Conservation (phyloP, 2,888 invertebrate species). For the Thecophora atra region DNA sequence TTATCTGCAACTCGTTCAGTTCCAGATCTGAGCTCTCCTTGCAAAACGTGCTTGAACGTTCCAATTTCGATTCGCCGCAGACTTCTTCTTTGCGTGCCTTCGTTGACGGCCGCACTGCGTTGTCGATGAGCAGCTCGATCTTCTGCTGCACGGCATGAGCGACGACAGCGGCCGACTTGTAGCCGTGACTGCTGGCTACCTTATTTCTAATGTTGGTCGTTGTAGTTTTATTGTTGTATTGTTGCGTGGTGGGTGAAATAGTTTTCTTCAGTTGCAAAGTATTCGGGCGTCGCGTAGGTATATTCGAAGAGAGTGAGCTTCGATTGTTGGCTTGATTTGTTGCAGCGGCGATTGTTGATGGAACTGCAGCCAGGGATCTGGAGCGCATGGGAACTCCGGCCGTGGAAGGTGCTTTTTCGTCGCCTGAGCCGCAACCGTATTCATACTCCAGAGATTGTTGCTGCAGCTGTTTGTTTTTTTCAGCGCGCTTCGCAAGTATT, state of each 20-base stretch:
- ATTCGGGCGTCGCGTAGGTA: constrained; percentile 62
- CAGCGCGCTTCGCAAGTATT: constrained; percentile 64
- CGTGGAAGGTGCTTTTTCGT: constrained; percentile 48
- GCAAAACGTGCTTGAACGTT: constrained; percentile 66
- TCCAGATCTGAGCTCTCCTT: constrained; percentile 64
- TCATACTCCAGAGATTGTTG: constrained; percentile 47
- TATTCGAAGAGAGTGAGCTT: constrained; percentile 60
- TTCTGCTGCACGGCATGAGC: constrained; percentile 59
- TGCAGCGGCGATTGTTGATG: constrained; percentile 37
- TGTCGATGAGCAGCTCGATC: constrained; percentile 60
- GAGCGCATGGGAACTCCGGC: constrained; percentile 54
- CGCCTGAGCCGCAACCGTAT: constrained; percentile 47
- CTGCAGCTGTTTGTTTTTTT: constrained; percentile 57
- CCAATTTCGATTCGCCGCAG: constrained; percentile 59
- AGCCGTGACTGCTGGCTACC: constrained; percentile 50
- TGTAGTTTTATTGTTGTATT: constrained; percentile 43
- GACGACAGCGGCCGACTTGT: constrained; percentile 48
- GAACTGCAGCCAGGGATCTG: constrained; percentile 58
- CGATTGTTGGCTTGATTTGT: constrained; percentile 46
- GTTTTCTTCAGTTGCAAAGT: constrained; percentile 60
- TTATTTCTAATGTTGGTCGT: constrained; percentile 49
- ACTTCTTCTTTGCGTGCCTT: constrained; percentile 30
- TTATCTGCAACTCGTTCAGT: constrained; percentile 62
- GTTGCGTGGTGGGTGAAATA: constrained; percentile 24
- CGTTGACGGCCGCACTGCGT: constrained; percentile 38